A percentile compares a stretch with the other conserved stretches of the same genome.
These are phyloP conservation scores for Dolichallabes microphthalmus DNA, from an alignment of 2,113 vertebrate genomes.

Conservation along the genomic window DNA sequence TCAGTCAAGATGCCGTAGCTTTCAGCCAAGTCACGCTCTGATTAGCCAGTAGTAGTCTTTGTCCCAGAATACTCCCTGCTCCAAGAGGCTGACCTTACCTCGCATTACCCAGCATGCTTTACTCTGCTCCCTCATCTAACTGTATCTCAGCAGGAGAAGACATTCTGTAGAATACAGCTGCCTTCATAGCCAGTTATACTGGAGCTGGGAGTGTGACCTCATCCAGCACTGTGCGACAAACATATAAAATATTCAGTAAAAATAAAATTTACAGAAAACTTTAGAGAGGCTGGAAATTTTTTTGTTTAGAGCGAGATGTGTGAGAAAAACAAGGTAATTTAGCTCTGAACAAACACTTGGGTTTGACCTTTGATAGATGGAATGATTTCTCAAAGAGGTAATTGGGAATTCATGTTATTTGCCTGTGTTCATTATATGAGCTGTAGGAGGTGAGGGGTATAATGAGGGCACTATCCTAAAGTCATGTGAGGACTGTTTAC, in stretches of 20 bases:
- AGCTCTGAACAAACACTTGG: background rate
- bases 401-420: background rate
- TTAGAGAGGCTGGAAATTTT: background rate
- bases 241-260: background rate
- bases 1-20: slow-evolving; percentile 43
- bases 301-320: background rate
- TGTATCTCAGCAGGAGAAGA: background rate
- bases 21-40: slow-evolving; percentile 42
- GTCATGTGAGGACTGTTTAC: slow-evolving; percentile 60
- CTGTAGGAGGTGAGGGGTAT: slow-evolving; percentile 31
- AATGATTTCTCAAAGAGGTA: background rate
- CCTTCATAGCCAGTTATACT: background rate
- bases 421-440: slow-evolving; percentile 52
- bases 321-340: background rate
- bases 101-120: slow-evolving; percentile 38
- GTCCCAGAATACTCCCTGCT: slow-evolving; percentile 47
- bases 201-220: background rate
- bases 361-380: background rate
- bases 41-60: slow-evolving; percentile 52
- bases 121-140: slow-evolving; percentile 3
- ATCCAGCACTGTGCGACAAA: background rate
- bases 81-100: slow-evolving; percentile 44
- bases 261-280: background rate
- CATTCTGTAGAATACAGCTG: slow-evolving; percentile 6
- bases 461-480: slow-evolving; percentile 60